Conservation (phyloP, 2,797 vertebrate genomes). For the Myotis pilosus region DNA sequence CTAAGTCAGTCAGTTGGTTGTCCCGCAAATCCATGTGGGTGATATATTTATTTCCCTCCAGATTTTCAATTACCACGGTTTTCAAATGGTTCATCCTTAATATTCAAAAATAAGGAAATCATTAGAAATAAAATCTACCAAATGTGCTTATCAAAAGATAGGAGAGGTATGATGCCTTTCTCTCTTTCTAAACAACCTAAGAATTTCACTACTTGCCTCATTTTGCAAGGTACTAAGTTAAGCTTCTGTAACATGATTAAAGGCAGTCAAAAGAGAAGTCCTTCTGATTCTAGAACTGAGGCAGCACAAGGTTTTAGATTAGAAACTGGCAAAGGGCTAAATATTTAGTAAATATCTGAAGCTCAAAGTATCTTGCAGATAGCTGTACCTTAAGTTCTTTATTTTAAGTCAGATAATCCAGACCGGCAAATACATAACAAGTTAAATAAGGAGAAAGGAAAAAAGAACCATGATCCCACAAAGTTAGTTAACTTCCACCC, state of each 20-base stretch:
- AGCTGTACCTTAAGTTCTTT: not conserved
- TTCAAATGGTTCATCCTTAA: constrained; percentile 92
- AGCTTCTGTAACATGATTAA: constrained; percentile 18
- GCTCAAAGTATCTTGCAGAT: constrained; percentile 36
- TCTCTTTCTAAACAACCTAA: constrained; percentile 19
- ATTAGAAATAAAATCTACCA: constrained; percentile 46
- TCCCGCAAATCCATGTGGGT: constrained; percentile 93
- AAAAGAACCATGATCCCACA: not conserved
- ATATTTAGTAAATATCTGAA: not conserved
- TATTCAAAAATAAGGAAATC: constrained; percentile 69
- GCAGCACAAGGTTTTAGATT: not conserved
- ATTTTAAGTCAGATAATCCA: constrained; percentile 12
- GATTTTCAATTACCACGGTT: constrained; percentile 84
- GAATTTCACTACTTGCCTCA: constrained; percentile 30
- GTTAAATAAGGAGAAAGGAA: constrained; percentile 21
- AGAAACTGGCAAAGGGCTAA: not conserved
- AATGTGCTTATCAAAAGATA: not conserved
- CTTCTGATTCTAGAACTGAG: constrained; percentile 6
- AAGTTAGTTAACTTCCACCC: not conserved
- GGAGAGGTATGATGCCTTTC: not conserved
- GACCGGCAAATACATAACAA: constrained; percentile 32
- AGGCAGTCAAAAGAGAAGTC: not conserved
- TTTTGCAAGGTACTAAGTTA: constrained; percentile 38
- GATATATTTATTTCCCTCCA: constrained; percentile 90
- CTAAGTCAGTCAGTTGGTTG: constrained; percentile 90